These are phyloP conservation scores for Electrona antarctica DNA, from an alignment of 2,113 vertebrate genomes.

Conservation along the genomic window DNA sequence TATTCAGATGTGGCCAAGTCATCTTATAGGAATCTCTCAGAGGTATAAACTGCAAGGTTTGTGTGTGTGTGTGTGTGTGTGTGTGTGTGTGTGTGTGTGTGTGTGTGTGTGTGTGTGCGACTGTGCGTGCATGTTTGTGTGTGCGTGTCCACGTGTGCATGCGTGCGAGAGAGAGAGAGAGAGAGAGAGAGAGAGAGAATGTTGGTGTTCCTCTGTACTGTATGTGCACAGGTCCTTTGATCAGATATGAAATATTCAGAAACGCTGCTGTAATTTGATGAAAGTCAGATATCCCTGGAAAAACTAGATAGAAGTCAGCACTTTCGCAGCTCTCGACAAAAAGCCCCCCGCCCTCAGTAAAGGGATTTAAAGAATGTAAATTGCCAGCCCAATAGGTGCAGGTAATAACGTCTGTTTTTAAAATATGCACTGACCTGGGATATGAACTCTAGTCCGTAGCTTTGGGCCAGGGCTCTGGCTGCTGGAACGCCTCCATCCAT, in stretches of 20 bases:
- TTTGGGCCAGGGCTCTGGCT: slow-evolving; percentile 83
- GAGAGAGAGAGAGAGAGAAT: neutral
- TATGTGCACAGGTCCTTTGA: slow-evolving; percentile 79
- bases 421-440: slow-evolving; percentile 92
- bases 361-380: slow-evolving; percentile 85
- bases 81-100: neutral
- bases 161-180: neutral
- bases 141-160: neutral
- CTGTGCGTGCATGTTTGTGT: slow-evolving; percentile 4
- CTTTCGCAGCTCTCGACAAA: slow-evolving; percentile 87
- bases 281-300: slow-evolving; percentile 88
- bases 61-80: neutral
- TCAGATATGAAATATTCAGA: slow-evolving; percentile 94
- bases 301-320: slow-evolving; percentile 92
- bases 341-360: slow-evolving; percentile 75
- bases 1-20: slow-evolving; percentile 24
- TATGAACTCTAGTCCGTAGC: slow-evolving; percentile 87
- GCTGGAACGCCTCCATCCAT: slow-evolving; percentile 83
- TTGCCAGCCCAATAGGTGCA: slow-evolving; percentile 80
- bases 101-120: neutral
- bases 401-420: slow-evolving; percentile 86
- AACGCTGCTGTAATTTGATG: slow-evolving; percentile 91
- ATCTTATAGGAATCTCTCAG: slow-evolving; percentile 25
- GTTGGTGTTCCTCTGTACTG: neutral
- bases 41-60: slow-evolving; percentile 5